These are phyloP conservation scores for Caenorhabditis imperialis DNA, from an alignment of 2,888 invertebrate species.

Conservation along the genomic window DNA sequence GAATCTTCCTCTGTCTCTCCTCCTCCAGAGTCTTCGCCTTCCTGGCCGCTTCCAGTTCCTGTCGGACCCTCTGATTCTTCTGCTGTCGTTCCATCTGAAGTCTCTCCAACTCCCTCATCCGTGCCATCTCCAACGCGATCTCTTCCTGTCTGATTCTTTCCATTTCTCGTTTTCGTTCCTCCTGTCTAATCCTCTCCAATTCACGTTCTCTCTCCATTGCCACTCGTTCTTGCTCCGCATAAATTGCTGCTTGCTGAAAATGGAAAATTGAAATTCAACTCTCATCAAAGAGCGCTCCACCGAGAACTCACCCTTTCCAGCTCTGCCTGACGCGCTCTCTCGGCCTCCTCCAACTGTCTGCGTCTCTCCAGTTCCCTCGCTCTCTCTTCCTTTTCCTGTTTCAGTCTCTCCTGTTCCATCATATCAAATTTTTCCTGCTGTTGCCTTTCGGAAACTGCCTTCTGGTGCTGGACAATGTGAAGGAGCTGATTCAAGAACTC, in stretches of 20 bases:
- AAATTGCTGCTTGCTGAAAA: constrained; percentile 51
- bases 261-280: background rate
- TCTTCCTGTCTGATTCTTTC: constrained; percentile 33
- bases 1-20: constrained; percentile 23
- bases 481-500: constrained; percentile 56
- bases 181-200: constrained; percentile 43
- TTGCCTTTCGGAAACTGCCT: constrained; percentile 35
- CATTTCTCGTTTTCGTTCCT: constrained; percentile 44
- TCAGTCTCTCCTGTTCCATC: constrained; percentile 48
- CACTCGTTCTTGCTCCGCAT: constrained; percentile 48
- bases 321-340: constrained; percentile 34
- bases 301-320: constrained; percentile 36
- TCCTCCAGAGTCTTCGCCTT: constrained; percentile 34
- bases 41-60: constrained; percentile 35
- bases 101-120: constrained; percentile 38
- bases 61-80: constrained; percentile 40
- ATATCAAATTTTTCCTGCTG: constrained; percentile 42
- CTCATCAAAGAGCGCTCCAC: background rate
- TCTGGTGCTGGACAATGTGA: constrained; percentile 58
- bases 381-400: constrained; percentile 53
- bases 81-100: constrained; percentile 40
- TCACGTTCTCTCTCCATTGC: constrained; percentile 52
- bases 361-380: constrained; percentile 40
- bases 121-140: constrained; percentile 27
- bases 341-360: constrained; percentile 47